These are phyloP conservation scores for Drosophila greeni DNA, from an alignment of 2,888 invertebrate genomes.

Conservation along the genomic window DNA sequence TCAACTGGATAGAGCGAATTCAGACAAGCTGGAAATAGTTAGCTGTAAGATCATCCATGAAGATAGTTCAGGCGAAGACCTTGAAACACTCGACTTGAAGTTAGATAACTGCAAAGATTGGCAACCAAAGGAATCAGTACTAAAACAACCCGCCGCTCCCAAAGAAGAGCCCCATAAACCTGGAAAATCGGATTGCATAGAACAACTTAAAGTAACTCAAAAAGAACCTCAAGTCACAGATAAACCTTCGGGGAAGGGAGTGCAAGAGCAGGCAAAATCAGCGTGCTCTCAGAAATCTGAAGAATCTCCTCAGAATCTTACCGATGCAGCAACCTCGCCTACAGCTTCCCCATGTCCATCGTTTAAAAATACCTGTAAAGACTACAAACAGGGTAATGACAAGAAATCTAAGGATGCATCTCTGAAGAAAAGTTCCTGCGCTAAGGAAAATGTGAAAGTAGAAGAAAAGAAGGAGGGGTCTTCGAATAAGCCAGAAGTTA, in stretches of 20 bases:
- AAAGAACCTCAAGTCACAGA: not conserved
- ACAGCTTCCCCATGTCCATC: not conserved
- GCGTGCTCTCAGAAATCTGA: not conserved
- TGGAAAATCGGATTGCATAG: too few species aligned
- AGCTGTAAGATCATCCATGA: conserved; percentile 6
- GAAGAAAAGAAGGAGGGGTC: too few species aligned
- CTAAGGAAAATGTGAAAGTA: too few species aligned
- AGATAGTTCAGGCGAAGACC: not conserved
- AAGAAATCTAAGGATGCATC: too few species aligned
- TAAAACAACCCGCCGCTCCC: too few species aligned
- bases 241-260: not conserved
- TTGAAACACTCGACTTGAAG: not conserved
- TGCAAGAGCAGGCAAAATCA: not conserved
- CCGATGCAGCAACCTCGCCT: not conserved
- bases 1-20: rapidly evolving
- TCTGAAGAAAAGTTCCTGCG: too few species aligned
- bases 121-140: not conserved
- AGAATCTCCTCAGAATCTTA: not conserved
- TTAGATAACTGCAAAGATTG: not conserved
- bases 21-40: not conserved
- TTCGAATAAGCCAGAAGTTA: too few species aligned
- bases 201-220: too few species aligned
- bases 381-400: too few species aligned
- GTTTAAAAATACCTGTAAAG: not conserved
- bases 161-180: too few species aligned